Evolutionary conservation across 2,113 vertebrate genomes (phyloP).

Genomic region (Tachysurus fulvidraco): DNA sequence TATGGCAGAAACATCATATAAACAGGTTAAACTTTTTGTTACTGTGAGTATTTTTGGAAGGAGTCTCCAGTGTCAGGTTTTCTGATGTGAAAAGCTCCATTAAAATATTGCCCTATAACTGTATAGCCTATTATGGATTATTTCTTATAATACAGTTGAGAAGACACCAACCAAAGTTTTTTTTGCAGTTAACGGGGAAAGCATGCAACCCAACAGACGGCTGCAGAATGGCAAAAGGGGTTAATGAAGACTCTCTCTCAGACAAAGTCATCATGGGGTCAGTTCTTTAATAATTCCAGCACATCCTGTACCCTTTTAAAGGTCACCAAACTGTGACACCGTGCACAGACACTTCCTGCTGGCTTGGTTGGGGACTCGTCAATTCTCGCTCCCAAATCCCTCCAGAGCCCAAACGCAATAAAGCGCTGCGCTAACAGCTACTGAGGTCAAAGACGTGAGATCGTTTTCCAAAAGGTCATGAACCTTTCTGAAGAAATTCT

Average conservation of each 20-base stretch:
- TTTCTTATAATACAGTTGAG: neutral
- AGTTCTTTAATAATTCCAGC: constrained; percentile 2
- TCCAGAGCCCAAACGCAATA: neutral
- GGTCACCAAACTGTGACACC: constrained; percentile 6
- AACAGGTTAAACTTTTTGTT: neutral
- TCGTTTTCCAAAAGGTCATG: neutral
- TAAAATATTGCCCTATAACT: neutral
- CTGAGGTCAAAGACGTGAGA: neutral
- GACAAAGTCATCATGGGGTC: constrained; percentile 28
- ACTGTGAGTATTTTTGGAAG: neutral
- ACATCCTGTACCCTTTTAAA: constrained; percentile 19
- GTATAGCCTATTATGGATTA: neutral
- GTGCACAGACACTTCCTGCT: neutral
- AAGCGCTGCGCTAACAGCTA: neutral
- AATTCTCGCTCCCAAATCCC: neutral
- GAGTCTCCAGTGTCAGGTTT: neutral
- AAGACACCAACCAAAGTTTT: neutral
- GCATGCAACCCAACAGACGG: neutral
- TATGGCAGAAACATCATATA: neutral
- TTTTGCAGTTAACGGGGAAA: neutral
- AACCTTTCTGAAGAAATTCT: neutral
- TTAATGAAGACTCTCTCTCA: neutral
- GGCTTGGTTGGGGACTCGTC: neutral
- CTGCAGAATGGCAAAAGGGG: neutral
- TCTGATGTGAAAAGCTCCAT: neutral